Base-by-base conservation (phyloP, 2,113 vertebrate genomes). In the Hystrix brachyura region DNA sequence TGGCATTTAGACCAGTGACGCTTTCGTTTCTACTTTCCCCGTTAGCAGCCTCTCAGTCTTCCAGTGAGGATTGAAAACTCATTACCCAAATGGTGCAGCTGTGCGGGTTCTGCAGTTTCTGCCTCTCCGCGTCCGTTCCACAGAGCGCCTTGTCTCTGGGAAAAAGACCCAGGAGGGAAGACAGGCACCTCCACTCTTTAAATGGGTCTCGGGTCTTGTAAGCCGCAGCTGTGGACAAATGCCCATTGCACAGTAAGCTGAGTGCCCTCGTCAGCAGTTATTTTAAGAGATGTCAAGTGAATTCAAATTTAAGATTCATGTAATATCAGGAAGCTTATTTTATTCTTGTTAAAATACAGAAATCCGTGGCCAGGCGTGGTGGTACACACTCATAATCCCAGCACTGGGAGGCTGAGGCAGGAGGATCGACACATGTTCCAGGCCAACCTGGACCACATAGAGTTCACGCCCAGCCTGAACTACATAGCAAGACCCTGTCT, bases 51-150 rank as follows among this genome's bases (percentile, higher is more conserved):
- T 78, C 29, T 83, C 11, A 34, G 1, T 12, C 2, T 72, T n/a
- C 34, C 91, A 96, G 15, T 51, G 34, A 97, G 38, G 87, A 88
- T 27, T 87, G 69, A 90, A 96, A 97, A 65, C 43, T 51, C 80
- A 94, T 95, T 91, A 81, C 7, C 60, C 53, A 76, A 93, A 62
- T 62, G 83, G 19, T 78, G 86, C 57, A 81, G 23, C 72, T 96
- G 94, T 92, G 59, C 85, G 87, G 60, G 13, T 29, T 78, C 60
- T 78, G 23, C 18, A 59, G 23, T 82, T 69, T 95, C 51, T 87
- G 14, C 51, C 43, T 82, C 13, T 83, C 21, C 32, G 23, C 81
- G 62, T 19, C 29, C 79, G 0, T 85, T 78, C 34, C 59, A 59
- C 76, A 92, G 62, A 94, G 19, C 71, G 87, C 29, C 32, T 90